Base-by-base conservation (phyloP, 2,888 invertebrate genomes). In the Tortricodes alternella region DNA sequence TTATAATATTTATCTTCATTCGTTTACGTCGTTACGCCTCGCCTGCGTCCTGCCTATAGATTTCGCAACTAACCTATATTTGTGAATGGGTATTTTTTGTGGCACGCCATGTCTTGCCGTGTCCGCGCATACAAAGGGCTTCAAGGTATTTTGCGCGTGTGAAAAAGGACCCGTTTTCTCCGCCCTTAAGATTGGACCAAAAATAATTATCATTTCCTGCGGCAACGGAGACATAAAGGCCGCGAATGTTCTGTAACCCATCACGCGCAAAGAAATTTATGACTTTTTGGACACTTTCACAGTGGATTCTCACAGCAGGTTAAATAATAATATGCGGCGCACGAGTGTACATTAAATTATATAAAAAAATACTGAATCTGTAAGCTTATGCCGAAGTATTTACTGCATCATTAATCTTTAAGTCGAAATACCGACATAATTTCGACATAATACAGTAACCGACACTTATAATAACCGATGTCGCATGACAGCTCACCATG, bases 131-230 rank as follows among this genome's bases (percentile, higher is more conserved):
- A 89, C 86, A 89, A 90, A 83, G 73, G 81, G 67, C 71, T 85
- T 83, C 76, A 80, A 85, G 83, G 83, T 86, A 88, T 88, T 89
- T 85, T 80, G 84, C 83, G 79, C 86, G 83, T 86, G 84, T 89
- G 89, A 89, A 90, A 89, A 84, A 84, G 74, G 81, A 80, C 61
- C 79, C 80, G 83, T 85, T 88, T 84, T 83, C 76, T 81, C 75
- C 76, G 74, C 77, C 78, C 78, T 76, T 78, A 80, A 78, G 83
- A 82, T 77, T 82, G 80, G 73, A 79, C 80, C 84, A 84, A 81
- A 86, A 85, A 89, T 91, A 91, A 91, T 91, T 88, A 89, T 91
- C 89, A 89, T 90, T 89, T 91, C 91, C 91, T 91, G 91, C 85
- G 89, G 89, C 84, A 75, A 74, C 64, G 56, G 72, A 66, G 70